Evolutionary conservation across 2,113 vertebrate genomes (phyloP), one percentile per base, ranked within the genome.

Genomic region (Centropus bengalensis): DNA sequence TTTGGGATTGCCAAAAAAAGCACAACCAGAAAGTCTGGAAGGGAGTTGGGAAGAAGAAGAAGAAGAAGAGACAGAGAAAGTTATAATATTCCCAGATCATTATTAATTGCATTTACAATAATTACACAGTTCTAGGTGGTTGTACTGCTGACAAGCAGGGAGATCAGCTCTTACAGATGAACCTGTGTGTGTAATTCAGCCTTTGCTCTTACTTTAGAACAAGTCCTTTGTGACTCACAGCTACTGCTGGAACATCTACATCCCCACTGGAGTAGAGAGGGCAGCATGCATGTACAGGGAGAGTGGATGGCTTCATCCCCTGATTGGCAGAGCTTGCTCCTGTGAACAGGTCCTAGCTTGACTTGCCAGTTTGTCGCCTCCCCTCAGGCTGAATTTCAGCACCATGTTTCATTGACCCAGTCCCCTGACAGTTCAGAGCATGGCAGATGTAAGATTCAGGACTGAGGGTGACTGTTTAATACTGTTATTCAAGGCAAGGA

Each of bases 81-180:
- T 94, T 97, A 95, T 94, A 91, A 96, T 97, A 94, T 96, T 87
- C 74, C 94, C 96, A 94, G 87, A 96, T 96, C 95, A 90, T 92
- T 83, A 96, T 96, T 95, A 96, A 97, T 96, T 96, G 91, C 73
- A 88, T 93, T 84, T 95, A 82, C 45, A 66, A 96, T 94, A 95
- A 96, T 81, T 94, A 85, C 69, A 75, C 71, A 70, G 86, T 89
- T 91, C 76, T 27, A n/a, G 86, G 62, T 1, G 2, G 76, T 91
- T 95, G 88, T 85, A 60, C 78, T 88, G 62, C 71, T 63, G 85
- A 85, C 71, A 94, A 92, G 82, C 42, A 52, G 92, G 75, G 90
- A 79, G 75, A 79, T 93, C 75, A 44, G 32, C 51, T 78, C 49
- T 75, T 60, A 64, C 63, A 55, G 81, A 55, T 32, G 56, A 86